Evolutionary conservation across 2,797 vertebrate genomes (phyloP), one percentile per base, ranked within the genome.

Genomic region (Gobionotothen gibberifrons): DNA sequence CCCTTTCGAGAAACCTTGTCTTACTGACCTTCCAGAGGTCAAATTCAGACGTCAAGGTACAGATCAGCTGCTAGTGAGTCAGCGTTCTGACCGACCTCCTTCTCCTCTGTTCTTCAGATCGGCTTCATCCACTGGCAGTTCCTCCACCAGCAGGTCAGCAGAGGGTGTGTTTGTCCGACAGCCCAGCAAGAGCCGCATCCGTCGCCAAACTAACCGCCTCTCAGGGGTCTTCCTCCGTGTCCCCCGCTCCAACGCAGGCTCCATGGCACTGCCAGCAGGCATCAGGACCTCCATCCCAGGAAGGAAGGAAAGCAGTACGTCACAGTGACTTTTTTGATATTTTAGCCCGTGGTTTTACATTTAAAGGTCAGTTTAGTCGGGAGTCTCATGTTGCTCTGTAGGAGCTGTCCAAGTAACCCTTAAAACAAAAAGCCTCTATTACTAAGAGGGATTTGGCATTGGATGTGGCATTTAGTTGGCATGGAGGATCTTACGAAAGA

Each of bases 171-270:
- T 46, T 15, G 2, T 91, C 80, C 87, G 91, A 49, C 92, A 93
- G 70, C 93, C 93, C 13, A 84, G 90, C 76, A 95, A 92, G 85
- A 94, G 74, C 84, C 92, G 81, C 76, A 89, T 95, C 83, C 91
- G 85, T 39, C 84, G 86, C 19, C 94, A 94, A 65, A 93, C 93
- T 81, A 91, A 94, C 79, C 93, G 94, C n/a, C 88, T 96, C 48
- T 95, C 95, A 0, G 92, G 92, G 0, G 93, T 96, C 85, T 96
- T 96, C 80, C 88, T 85, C 48, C 93, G 90, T 0, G 72, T 86
- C n/a, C 56, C 90, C 1, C 5, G 70, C 47, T 71, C 85, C n/a
- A 43, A 40, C 55, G 82, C 90, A 1, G 78, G 65, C 54, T 84
- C 89, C 51, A 87, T 89, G 86, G 72, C 89, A 0, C 84, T 87